Conservation (phyloP, 2,113 vertebrate species). For the Cacatua alba region DNA sequence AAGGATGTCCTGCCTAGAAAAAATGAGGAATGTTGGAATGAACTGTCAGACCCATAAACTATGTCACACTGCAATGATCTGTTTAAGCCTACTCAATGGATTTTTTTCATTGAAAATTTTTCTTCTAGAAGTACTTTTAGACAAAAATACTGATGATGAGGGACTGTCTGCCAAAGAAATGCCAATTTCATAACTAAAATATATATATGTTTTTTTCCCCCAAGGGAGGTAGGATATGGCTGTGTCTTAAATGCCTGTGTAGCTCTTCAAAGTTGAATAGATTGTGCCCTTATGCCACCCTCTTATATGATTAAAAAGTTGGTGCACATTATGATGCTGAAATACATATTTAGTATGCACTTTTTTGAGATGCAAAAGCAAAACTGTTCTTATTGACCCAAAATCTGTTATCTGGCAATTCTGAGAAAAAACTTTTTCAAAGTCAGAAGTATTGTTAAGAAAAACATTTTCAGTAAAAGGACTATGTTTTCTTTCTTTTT, state of each 20-base stretch:
- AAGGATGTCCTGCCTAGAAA: background rate
- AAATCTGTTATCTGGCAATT: background rate
- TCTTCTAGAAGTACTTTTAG: background rate
- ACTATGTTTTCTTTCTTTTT: background rate
- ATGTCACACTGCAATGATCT: background rate
- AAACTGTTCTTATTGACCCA: background rate
- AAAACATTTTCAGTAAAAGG: background rate
- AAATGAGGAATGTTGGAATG: background rate
- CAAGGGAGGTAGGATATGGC: rapidly evolving
- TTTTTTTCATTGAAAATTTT: background rate
- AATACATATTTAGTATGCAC: background rate
- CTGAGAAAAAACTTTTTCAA: background rate
- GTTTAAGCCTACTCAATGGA: background rate
- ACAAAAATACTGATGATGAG: background rate
- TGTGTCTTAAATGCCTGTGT: background rate
- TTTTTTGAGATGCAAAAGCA: background rate
- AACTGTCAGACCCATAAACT: background rate
- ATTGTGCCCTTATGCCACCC: background rate
- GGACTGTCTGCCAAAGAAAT: background rate
- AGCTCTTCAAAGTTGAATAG: background rate
- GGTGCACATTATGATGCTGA: background rate
- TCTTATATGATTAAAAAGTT: background rate
- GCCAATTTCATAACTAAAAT: background rate
- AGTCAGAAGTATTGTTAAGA: background rate
- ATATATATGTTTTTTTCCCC: rapidly evolving